Base-by-base conservation (phyloP, 2,888 invertebrate species). In the Ariolimax columbianus region DNA sequence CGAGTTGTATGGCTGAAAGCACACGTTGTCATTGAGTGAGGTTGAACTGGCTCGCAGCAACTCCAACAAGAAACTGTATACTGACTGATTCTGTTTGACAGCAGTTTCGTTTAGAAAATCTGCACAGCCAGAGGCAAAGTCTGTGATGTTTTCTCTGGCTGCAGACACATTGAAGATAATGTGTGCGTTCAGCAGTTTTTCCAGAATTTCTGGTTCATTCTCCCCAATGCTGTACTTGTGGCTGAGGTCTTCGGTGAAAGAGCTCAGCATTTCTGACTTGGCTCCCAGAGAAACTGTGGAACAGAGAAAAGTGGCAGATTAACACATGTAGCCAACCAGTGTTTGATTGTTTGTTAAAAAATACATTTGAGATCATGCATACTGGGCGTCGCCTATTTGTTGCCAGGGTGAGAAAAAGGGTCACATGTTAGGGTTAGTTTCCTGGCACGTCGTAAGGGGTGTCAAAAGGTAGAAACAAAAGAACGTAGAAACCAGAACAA, bases 81-180 rank as follows among this genome's bases (percentile, higher is more conserved):
- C 9, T 0, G 0, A 14, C 7, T 33, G 77, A n/a, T 26, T 30
- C 38, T 30, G 40, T 14, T 17, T 30, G 1, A 1, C 23, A 19
- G 77, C 83, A 51, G 83, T 77, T 66, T 40, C 33, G 33, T 83
- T 83, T 23, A 83, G 83, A 43, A 77, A 47, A 17, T 43, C 55
- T 0, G 47, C 77, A 19, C 83, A 83, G 3, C 43, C 77, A 1
- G 55, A 51, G 9, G 55, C 81, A 7, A 72, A 14, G 36, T 51
- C 26, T 36, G 75, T 59, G 19, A 33, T 23, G 36, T 33, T 77
- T 11, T 72, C 63, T 17, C 30, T 36, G 26, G 66, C 38, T 6
- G 63, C 11, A 19, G 63, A 63, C 3, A 17, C 33, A 36, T 83
- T 77, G 23, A 75, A 83, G n/a, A 66, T 51, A 33, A 83, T 66